These are phyloP conservation scores for Drosophila sturtevanti DNA, from an alignment of 1,140 invertebrate species.

Conservation along the genomic window DNA sequence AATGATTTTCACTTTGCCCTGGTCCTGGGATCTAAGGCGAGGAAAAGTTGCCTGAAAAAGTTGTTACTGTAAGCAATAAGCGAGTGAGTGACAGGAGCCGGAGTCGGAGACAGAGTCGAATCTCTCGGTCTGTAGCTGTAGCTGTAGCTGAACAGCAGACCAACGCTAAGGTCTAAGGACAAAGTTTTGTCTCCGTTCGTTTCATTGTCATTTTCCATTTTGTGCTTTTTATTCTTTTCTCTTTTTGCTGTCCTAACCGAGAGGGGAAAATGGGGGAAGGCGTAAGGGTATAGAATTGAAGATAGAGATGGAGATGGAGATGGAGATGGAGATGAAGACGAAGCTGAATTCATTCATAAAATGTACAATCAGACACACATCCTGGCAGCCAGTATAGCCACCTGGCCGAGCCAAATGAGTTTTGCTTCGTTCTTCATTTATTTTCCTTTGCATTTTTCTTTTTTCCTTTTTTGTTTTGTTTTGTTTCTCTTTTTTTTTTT, in stretches of 20 bases:
- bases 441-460: no score
- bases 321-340: constrained; percentile 28
- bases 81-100: constrained; percentile 39
- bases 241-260: constrained; percentile 20
- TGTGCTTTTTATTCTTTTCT: constrained; percentile 33
- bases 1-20: constrained; percentile 74
- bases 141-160: background rate
- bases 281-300: constrained; percentile 18
- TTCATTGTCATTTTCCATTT: constrained; percentile 56
- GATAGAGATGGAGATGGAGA: constrained; percentile 22
- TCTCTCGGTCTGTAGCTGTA: constrained; percentile 1
- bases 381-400: constrained; percentile 23
- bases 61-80: constrained; percentile 67
- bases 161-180: constrained; percentile 44
- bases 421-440: constrained; percentile 36
- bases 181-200: constrained; percentile 57
- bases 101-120: background rate
- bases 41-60: constrained; percentile 44
- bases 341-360: constrained; percentile 73
- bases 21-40: constrained; percentile 4
- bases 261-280: constrained; percentile 5
- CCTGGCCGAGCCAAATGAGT: constrained; percentile 52
- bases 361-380: constrained; percentile 49
- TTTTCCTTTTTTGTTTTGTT: no score
- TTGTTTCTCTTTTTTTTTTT: no score